phyloP scores from a whole-genome alignment of 2,888 invertebrate genomes.

The Buathra laborator region DNA sequence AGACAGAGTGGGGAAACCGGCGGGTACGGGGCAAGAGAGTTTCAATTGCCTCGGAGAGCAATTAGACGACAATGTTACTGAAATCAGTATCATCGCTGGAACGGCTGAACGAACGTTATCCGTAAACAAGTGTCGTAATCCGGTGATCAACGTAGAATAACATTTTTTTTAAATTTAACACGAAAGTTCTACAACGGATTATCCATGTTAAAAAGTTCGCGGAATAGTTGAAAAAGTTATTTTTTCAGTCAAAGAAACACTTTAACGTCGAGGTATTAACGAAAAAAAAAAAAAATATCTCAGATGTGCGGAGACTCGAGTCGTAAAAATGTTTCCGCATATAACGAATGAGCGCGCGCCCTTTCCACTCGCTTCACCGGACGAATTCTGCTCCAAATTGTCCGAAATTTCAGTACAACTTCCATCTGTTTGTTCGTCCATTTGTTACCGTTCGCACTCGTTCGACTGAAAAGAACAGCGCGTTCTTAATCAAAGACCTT shows the following conservation, averaged over 20 bases:
- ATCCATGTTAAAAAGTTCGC: background rate
- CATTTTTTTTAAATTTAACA: background rate
- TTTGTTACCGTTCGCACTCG: background rate
- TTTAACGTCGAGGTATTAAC: background rate
- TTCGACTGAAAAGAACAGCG: background rate
- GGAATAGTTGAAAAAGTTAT: background rate
- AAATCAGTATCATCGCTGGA: background rate
- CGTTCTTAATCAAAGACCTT: slow-evolving; percentile 5
- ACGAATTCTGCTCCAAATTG: background rate
- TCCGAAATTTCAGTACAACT: slow-evolving; percentile 1
- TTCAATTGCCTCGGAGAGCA: background rate
- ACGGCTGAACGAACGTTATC: background rate
- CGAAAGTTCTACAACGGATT: background rate
- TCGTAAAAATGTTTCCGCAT: slow-evolving; percentile 1
- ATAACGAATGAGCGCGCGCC: background rate
- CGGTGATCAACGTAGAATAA: no score
- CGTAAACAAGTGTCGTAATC: background rate
- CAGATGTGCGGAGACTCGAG: background rate
- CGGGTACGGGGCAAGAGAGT: background rate
- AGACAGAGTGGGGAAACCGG: background rate
- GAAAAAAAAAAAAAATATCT: background rate
- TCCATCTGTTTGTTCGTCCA: slow-evolving; percentile 16
- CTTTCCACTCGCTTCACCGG: background rate
- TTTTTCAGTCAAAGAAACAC: background rate
- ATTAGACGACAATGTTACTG: background rate